phyloP scores from a whole-genome alignment of 2,888 invertebrate species.

The Erpobdella octoculata region DNA sequence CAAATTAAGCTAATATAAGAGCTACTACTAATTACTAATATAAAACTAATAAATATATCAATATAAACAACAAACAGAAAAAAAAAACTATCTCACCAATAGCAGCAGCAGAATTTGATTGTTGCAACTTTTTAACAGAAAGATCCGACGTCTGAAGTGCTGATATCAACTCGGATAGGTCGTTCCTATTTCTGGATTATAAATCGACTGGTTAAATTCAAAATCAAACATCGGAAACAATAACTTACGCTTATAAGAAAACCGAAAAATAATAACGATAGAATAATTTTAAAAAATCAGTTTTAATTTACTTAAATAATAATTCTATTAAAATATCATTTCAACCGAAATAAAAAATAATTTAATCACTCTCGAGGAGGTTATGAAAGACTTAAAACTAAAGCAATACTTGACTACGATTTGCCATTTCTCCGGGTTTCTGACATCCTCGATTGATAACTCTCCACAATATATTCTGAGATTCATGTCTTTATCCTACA shows the following conservation, averaged over 20 bases:
- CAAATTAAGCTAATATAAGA: no score
- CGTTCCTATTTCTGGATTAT: neutral
- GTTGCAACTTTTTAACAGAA: neutral
- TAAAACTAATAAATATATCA: no score
- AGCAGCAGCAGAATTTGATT: neutral
- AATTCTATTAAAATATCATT: no score
- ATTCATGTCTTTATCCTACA: slow-evolving; percentile 13
- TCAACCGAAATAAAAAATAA: no score
- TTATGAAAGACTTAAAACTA: neutral
- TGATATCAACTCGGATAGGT: neutral
- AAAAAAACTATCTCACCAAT: no score
- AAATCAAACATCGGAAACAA: neutral
- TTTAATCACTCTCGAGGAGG: no score
- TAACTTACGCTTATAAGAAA: no score
- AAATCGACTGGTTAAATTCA: neutral
- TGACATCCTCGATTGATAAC: neutral
- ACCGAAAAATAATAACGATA: no score
- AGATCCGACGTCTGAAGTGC: neutral
- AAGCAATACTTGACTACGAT: neutral
- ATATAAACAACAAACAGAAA: no score
- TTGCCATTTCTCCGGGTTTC: neutral
- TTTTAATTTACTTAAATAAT: no score
- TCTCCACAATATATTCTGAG: slow-evolving; percentile 2
- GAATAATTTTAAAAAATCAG: no score
- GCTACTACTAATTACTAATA: no score